These are phyloP conservation scores for Aradophagus sp. DNA, from an alignment of 1,140 invertebrate genomes.

Conservation along the genomic window DNA sequence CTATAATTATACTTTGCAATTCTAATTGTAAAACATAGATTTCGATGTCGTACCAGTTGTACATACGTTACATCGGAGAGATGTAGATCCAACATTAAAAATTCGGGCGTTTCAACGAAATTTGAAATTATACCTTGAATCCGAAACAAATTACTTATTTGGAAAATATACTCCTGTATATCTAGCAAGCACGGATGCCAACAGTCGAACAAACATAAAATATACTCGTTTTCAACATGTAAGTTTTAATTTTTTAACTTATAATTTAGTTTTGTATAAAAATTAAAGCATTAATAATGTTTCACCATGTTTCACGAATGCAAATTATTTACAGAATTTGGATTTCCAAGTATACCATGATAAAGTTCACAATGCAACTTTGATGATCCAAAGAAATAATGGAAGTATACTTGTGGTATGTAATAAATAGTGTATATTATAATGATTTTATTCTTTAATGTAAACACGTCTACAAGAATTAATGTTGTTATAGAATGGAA, in stretches of 20 bases:
- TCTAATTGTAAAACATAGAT: no score
- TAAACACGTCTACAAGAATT: no score
- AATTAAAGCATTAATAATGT: no score
- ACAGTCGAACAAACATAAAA: background rate
- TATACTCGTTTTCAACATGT: conserved; percentile 5
- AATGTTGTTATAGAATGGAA: no score
- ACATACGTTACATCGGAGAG: background rate
- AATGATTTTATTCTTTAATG: no score
- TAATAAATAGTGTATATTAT: no score
- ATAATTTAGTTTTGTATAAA: no score
- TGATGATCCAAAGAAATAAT: background rate
- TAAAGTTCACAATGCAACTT: background rate
- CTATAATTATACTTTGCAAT: no score
- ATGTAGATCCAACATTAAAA: background rate
- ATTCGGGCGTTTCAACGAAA: background rate
- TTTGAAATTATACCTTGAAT: background rate
- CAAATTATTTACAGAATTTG: background rate
- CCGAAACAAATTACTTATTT: background rate
- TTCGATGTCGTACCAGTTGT: background rate
- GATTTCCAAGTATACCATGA: conserved; percentile 1
- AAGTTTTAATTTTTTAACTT: background rate
- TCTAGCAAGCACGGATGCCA: background rate
- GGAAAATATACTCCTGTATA: background rate
- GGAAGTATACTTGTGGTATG: background rate
- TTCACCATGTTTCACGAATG: no score